Conservation (phyloP, 1,140 invertebrate species). For the Lutraria rhynchaena region DNA sequence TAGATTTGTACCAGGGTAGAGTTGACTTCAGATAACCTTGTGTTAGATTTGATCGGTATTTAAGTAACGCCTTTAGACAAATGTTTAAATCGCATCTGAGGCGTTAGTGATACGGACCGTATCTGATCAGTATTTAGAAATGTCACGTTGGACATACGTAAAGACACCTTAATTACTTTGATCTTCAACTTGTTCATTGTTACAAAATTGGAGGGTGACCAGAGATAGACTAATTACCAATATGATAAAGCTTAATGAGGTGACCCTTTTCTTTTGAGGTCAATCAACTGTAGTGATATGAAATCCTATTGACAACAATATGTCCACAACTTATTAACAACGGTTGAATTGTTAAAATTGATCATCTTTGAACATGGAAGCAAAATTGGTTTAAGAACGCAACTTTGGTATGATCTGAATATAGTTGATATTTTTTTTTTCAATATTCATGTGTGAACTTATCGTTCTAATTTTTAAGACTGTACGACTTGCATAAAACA, state of each 20-base stretch:
- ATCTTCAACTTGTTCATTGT: slow-evolving; percentile 10
- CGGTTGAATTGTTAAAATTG: too few species aligned
- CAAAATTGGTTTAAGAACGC: too few species aligned
- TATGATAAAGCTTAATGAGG: slow-evolving; percentile 26
- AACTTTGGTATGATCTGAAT: too few species aligned
- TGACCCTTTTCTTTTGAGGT: slow-evolving; percentile 2
- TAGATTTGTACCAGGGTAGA: too few species aligned
- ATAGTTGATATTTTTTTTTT: too few species aligned
- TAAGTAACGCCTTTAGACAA: slow-evolving; percentile 38
- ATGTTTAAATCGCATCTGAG: slow-evolving; percentile 22
- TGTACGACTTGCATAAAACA: too few species aligned
- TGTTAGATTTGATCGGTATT: slow-evolving; percentile 13
- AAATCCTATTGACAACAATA: too few species aligned
- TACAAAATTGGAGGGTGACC: slow-evolving; percentile 46
- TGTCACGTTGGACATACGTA: slow-evolving; percentile 42
- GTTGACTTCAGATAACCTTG: slow-evolving; percentile 28
- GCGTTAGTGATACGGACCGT: slow-evolving; percentile 4
- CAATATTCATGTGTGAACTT: too few species aligned
- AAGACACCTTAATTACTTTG: slow-evolving; percentile 46
- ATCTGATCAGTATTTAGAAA: slow-evolving; percentile 1
- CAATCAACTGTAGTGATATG: neutral
- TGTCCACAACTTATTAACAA: too few species aligned
- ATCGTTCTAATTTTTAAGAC: too few species aligned
- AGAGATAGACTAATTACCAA: slow-evolving; percentile 47
- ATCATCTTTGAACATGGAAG: too few species aligned